Conservation (phyloP, 2,797 vertebrate species). For the Thunnus albacares region DNA sequence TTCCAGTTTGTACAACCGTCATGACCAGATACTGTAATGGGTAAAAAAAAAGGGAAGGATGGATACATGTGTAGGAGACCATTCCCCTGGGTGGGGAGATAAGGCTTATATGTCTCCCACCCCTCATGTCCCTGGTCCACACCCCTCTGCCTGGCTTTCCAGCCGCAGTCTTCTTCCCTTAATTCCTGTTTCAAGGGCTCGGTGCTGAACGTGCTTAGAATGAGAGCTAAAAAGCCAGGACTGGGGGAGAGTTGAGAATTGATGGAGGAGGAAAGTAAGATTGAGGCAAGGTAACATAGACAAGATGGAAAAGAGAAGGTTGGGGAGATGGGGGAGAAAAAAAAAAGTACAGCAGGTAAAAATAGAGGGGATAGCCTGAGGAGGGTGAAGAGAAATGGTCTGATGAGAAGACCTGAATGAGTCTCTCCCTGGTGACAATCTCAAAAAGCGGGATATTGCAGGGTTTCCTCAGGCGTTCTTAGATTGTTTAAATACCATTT, state of each 20-base stretch:
- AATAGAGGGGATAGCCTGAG: conserved; percentile 37
- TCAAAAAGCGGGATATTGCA: conserved; percentile 8
- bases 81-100: background rate
- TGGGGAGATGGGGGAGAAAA: conserved; percentile 3
- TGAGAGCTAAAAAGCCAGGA: conserved; percentile 48
- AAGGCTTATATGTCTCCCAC: conserved; percentile 6
- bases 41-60: background rate
- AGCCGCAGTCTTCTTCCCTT: conserved; percentile 54
- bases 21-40: conserved; percentile 4
- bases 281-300: conserved; percentile 9
- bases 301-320: conserved; percentile 10
- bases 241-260: background rate
- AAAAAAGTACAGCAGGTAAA: conserved; percentile 32
- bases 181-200: conserved; percentile 52
- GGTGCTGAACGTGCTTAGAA: conserved; percentile 71
- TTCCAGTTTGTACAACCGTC: conserved; percentile 12
- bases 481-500: background rate
- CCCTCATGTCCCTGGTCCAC: conserved; percentile 22
- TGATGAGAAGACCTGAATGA: conserved; percentile 31
- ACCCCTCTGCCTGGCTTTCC: conserved; percentile 25
- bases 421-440: background rate
- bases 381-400: conserved; percentile 36
- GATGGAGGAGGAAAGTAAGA: conserved; percentile 6
- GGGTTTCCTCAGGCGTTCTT: background rate
- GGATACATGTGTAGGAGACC: background rate